A percentile compares a stretch with the other conserved stretches of the same genome.
phyloP scores from a whole-genome alignment of 2,113 vertebrate genomes.

The Chaetura pelagica region DNA sequence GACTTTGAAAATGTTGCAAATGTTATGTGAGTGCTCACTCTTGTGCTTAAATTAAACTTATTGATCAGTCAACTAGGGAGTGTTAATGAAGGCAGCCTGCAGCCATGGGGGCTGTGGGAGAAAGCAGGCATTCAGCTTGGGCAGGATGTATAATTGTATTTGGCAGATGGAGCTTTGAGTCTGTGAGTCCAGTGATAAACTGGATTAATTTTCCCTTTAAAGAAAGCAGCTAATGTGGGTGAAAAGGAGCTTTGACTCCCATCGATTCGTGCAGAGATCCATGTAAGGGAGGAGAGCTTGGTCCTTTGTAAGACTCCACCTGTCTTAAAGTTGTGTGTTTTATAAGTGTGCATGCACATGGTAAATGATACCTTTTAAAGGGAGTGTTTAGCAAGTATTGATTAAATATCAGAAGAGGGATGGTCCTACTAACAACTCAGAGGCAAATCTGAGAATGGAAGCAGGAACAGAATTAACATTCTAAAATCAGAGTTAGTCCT shows the following conservation, averaged over 20 bases:
- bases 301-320: neutral
- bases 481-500: neutral
- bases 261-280: neutral
- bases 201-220: neutral
- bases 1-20: rapidly evolving
- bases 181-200: neutral
- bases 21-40: neutral
- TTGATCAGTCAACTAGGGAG: neutral
- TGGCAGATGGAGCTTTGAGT: slow-evolving; percentile 21
- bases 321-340: neutral
- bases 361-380: rapidly evolving
- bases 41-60: neutral
- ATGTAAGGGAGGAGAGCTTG: neutral
- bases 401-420: neutral
- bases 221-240: neutral
- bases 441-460: neutral
- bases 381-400: neutral
- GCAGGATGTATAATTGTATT: neutral
- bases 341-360: rapidly evolving
- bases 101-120: neutral
- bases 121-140: neutral
- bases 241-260: neutral
- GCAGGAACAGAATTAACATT: neutral
- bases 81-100: neutral
- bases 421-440: rapidly evolving